Evolutionary conservation across 2,797 vertebrate species (phyloP), one percentile per base, ranked within the genome.

Genomic region (Loris lydekkerianus): DNA sequence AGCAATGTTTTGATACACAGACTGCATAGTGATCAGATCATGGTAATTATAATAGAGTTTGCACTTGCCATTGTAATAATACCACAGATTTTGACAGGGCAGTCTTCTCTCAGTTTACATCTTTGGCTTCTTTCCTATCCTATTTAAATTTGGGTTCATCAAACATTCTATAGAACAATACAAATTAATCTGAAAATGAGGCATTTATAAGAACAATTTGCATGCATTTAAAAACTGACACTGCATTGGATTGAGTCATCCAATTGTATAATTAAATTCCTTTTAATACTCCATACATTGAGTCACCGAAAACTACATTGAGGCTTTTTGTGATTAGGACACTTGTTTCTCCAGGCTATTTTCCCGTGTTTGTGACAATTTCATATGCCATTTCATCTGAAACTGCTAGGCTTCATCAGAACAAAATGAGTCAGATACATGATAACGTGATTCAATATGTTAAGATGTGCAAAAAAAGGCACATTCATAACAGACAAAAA

Each of bases 341-440:
- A 76, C 15, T 72, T 92, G 18, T 72, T 94, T 92, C 72, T 34
- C 91, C 61, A 93, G 73, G 60, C 31, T 89, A 86, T 63, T 88
- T 87, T 8, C 14, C 78, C 72, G 0, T 80, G 63, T 86, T 86
- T 3, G 1, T 95, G 65, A 95, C 84, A 96, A 60, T 67, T 93
- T 83, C 53, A 96, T 49, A 23, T 80, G 34, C 58, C 86, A 89
- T 95, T 97, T 95, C 94, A 93, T 93, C 53, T 75, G 86, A 83
- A 96, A 93, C n/a, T 95, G 29, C 13, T 75, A 96, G 80, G 25
- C 25, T 96, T 96, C 83, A 84, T 89, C 89, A 91, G 83, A 96
- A 65, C 40, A 86, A 85, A 46, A 67, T 92, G 56, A 89, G 25
- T 95, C 86, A 97, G 87, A 84, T 56, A 58, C 58, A 83, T 31